Evolutionary conservation across 2,113 vertebrate genomes (phyloP), one percentile per base, ranked within the genome.

Genomic region (Coptodon bakossiorum): DNA sequence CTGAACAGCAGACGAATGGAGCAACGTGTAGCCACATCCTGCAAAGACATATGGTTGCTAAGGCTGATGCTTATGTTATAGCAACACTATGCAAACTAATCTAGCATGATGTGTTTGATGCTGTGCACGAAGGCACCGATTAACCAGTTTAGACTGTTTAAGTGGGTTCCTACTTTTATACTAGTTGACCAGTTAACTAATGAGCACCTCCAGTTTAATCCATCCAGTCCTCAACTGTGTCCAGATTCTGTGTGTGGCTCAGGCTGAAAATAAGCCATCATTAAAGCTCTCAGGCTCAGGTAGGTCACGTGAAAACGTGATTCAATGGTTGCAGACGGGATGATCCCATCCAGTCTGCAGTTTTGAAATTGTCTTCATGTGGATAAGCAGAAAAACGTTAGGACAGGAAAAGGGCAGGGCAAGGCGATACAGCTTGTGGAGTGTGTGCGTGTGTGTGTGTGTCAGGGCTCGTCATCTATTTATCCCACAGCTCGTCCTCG

Each of bases 381-480:
- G 82, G 40, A 85, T 54, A 71, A 76, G 61, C 27, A 57, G 82
- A 61, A 13, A 83, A 59, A 61, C 61, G n/a, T 83, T 31, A 22
- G 56, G 83, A 90, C 68, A 88, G 85, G 85, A 82, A 86, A 59
- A 52, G 36, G 82, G 86, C 79, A 27, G 45, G 68, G 85, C 54
- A 38, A 43, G 68, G 56, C 24, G 5, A 56, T 82, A 11, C 59
- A 43, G 52, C 85, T 78, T 82, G 53, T 84, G 84, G 83, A 80
- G 80, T 57, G 79, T 93, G 86, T 92, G 86, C 89, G 80, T 63
- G 52, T 57, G 79, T 91, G 86, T 90, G 80, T 57, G 80, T 93
- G 87, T 92, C 90, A 82, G 73, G 83, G 59, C 68, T 90, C 76
- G 88, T 92, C 88, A 54, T 90, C 84, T 71, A 4, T 81, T 68